A percentile compares a stretch with the other conserved stretches of the same genome.
Conservation (phyloP, 2,797 vertebrate species). For the Pangasius larnaudii region DNA sequence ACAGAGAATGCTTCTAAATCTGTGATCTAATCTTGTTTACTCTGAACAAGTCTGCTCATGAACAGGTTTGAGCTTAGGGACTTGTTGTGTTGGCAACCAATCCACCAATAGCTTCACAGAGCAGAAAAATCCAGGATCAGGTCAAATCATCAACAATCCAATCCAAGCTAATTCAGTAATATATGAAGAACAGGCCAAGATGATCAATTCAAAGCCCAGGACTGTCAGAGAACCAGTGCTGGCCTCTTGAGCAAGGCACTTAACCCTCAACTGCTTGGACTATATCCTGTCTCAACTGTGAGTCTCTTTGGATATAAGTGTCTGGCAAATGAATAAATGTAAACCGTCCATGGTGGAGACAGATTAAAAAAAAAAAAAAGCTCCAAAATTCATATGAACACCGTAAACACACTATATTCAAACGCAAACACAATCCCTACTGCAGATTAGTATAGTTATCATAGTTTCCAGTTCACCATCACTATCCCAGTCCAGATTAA, state of each 20-base stretch:
- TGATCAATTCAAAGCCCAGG: background rate
- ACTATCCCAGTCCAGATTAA: background rate
- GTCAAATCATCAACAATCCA: slow-evolving; percentile 6
- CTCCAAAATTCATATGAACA: background rate
- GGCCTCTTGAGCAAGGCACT: background rate
- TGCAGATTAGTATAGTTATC: background rate
- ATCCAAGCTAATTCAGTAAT: background rate
- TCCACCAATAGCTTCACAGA: slow-evolving; percentile 10
- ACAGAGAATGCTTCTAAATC: slow-evolving; percentile 11
- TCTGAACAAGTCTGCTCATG: slow-evolving; percentile 26
- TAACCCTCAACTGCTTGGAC: background rate
- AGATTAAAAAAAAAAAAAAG: background rate
- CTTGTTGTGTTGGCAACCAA: background rate
- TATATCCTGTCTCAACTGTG: background rate
- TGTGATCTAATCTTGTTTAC: slow-evolving; percentile 23
- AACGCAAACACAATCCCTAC: background rate
- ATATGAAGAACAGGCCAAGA: background rate
- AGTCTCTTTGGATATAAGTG: background rate
- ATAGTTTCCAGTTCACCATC: background rate
- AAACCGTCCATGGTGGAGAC: background rate
- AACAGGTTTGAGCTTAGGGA: slow-evolving; percentile 24
- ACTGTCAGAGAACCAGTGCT: background rate
- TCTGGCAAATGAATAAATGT: background rate
- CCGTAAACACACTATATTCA: background rate
- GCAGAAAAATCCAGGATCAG: background rate